These are phyloP conservation scores for Lydus trimaculatus DNA, from an alignment of 2,888 invertebrate species.

Conservation along the genomic window DNA sequence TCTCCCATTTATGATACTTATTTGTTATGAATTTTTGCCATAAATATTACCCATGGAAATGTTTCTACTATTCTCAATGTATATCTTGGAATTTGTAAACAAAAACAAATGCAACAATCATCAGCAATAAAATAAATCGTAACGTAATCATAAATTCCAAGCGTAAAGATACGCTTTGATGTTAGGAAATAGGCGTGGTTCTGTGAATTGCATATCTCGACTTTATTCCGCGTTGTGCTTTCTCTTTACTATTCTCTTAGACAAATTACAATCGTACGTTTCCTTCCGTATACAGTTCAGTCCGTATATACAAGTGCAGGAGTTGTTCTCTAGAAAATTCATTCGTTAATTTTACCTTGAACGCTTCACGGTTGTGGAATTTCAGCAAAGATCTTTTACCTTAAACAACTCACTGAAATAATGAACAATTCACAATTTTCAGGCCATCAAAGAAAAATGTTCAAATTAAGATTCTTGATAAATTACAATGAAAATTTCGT, in stretches of 20 bases:
- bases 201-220: conserved; percentile 34
- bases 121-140: conserved; percentile 44
- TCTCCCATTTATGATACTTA: conserved; percentile 13
- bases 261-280: conserved; percentile 50
- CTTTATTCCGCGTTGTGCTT: conserved; percentile 26
- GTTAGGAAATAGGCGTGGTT: conserved; percentile 31
- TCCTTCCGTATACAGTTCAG: conserved; percentile 43
- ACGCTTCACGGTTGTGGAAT: conserved; percentile 20
- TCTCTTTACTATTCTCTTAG: conserved; percentile 41
- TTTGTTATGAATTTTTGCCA: conserved; percentile 32
- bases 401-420: neutral
- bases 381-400: neutral
- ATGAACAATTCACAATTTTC: neutral
- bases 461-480: conserved; percentile 1
- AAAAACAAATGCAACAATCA: conserved; percentile 40
- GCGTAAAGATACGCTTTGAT: conserved; percentile 34
- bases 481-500: neutral
- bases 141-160: conserved; percentile 38
- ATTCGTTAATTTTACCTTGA: conserved; percentile 29
- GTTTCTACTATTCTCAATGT: neutral
- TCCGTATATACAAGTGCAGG: conserved; percentile 21
- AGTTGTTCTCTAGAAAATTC: conserved; percentile 26
- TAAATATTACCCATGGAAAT: conserved; percentile 19
- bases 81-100: neutral
- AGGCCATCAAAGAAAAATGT: neutral